phyloP scores from a whole-genome alignment of 2,888 invertebrate genomes.

The Eledona agricola region DNA sequence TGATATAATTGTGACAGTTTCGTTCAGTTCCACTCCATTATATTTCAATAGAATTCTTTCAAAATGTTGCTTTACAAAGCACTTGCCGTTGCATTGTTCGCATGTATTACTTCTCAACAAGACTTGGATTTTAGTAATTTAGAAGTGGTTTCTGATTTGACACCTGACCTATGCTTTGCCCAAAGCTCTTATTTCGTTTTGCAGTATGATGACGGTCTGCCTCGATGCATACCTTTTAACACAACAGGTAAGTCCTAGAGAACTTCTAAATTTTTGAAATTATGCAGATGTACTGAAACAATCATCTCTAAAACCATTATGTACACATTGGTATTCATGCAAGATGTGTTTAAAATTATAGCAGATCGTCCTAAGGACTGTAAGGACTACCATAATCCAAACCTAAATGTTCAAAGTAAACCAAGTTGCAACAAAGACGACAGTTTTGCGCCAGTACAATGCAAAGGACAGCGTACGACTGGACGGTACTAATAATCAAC shows the following conservation, averaged over 20 bases:
- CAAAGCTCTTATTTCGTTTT: not conserved
- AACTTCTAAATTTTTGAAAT: too few species aligned
- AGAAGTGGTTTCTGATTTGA: constrained; percentile 25
- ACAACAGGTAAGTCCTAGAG: constrained; percentile 8
- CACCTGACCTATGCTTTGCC: constrained; percentile 13
- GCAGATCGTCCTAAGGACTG: not conserved
- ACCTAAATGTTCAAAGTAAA: constrained; percentile 36
- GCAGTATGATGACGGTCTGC: constrained; percentile 5
- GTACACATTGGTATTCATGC: too few species aligned
- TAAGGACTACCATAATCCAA: not conserved
- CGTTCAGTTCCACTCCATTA: too few species aligned
- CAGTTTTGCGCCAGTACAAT: constrained; percentile 70
- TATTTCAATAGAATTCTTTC: too few species aligned
- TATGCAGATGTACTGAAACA: too few species aligned
- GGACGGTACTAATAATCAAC: constrained; percentile 56
- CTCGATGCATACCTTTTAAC: constrained; percentile 16
- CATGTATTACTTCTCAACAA: too few species aligned
- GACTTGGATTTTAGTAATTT: constrained; percentile 9
- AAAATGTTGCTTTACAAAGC: too few species aligned
- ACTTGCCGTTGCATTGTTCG: too few species aligned
- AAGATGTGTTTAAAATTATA: too few species aligned
- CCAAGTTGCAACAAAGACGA: constrained; percentile 69
- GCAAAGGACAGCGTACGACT: constrained; percentile 69
- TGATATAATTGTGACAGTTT: too few species aligned
- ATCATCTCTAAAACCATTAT: too few species aligned